Conservation (phyloP, 2,113 vertebrate species). For the Ginglymostoma cirratum region DNA sequence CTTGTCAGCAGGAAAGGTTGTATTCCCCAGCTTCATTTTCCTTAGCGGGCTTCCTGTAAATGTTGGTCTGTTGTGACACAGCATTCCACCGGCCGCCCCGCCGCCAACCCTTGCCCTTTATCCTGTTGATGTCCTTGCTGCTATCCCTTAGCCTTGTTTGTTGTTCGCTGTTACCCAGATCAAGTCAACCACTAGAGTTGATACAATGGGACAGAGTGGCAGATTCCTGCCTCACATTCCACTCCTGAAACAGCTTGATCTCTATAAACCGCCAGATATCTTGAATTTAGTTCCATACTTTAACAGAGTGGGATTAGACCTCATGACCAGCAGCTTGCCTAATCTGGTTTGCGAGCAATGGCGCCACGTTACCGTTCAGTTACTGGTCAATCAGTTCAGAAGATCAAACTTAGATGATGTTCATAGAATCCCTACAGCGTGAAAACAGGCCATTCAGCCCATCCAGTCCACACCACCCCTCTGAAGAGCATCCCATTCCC, state of each 20-base stretch:
- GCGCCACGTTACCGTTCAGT: not conserved
- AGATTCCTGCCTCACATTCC: not conserved
- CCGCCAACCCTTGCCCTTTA: no score
- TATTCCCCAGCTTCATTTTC: no score
- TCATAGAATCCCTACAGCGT: not conserved
- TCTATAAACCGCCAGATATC: not conserved
- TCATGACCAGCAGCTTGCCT: not conserved
- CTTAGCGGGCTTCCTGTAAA: no score
- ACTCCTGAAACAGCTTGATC: not conserved
- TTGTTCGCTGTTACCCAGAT: no score
- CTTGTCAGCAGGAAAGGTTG: not conserved
- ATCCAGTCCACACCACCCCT: no score
- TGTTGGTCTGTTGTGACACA: no score
- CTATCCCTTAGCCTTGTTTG: not conserved
- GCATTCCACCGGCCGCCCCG: no score
- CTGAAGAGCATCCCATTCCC: no score
- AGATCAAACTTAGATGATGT: not conserved
- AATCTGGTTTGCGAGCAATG: not conserved
- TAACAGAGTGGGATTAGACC: not conserved
- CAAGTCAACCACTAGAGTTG: not conserved
- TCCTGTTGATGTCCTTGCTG: no score
- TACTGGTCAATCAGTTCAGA: not conserved
- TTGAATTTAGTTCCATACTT: not conserved
- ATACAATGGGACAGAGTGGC: not conserved
- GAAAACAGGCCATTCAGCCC: no score